Evolutionary conservation across 2,888 invertebrate species (phyloP), one percentile per base, ranked within the genome.

Genomic region (Melanchra persicariae): DNA sequence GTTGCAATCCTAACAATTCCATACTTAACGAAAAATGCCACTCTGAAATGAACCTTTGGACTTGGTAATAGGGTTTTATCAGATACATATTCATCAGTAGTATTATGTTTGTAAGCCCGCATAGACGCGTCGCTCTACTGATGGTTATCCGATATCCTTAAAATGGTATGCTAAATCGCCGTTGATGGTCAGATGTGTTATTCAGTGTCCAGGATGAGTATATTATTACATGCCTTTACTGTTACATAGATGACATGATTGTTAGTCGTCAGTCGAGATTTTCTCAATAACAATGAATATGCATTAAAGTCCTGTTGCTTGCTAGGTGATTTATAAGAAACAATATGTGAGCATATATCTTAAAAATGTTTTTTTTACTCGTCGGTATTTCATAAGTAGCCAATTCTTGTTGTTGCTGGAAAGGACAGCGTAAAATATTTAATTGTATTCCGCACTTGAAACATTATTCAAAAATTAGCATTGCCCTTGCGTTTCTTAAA

Each of bases 81-180:
- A 69, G 49, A 0, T 65, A 19, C 49, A 65, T 64, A 67, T 62
- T 74, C 37, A 40, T 37, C 52, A 30, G 40, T 47, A 62, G 37
- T 6, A 26, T n/a, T 62, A 43, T 64, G 62, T 74, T 75, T 69
- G 69, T 58, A 51, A 76, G 77, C 76, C 83, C 78, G 70, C 79
- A 70, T 70, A 77, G 74, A 79, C 75, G 82, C 70, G 83, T 85
- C 83, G 73, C 77, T 84, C 85, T 86, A 85, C 84, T 86, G 87
- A 89, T 89, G 85, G 82, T 90, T 87, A 88, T 90, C 87, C 84
- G 79, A 87, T 87, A 82, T 82, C 86, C 84, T 83, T 87, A 85
- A 84, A 85, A 85, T 81, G 81, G 74, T 83, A 83, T 85, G 82
- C 79, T 84, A 83, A 88, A 87, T 75, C 74, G 74, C 72, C 75